Evolutionary conservation across 37 sponge, comb jelly and placozoan genomes (phyloP), one percentile per base, ranked within the genome.

Genomic region (Cladorhizidae sp.): DNA sequence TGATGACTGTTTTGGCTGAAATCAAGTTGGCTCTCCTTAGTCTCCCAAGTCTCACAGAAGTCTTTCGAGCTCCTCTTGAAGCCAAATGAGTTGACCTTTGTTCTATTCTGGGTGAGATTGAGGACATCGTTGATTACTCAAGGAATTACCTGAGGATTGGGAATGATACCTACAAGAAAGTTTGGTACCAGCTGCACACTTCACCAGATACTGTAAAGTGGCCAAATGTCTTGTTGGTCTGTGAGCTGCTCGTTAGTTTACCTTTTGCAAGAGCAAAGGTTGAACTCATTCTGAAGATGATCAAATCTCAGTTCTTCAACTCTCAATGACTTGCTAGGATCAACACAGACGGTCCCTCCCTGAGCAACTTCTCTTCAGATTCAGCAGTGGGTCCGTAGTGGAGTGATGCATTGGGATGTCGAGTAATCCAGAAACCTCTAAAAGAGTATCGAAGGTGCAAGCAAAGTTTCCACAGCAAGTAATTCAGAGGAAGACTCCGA

Each of bases 111-210:
- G 80, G 22, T 45, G n/a, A n/a, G n/a, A n/a, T n/a, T n/a, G n/a
- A n/a, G n/a, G n/a, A n/a, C n/a, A n/a, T n/a, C n/a, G n/a, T 80
- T 70, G 73, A 81, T 0, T 81, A 81, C 58, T 42, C 82, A 28
- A 72, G 73, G 73, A 57, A n/a, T n/a, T 81, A 71, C 73, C 73
- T 81, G 3, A 55, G 73, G 63, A 57, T 72, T 41, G 73, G 32
- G 58, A n/a, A n/a, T n/a, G n/a, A n/a, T n/a, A n/a, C n/a, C n/a
- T n/a, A n/a, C n/a, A n/a, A n/a, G n/a, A n/a, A n/a, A n/a, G n/a
- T n/a, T n/a, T n/a, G n/a, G n/a, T n/a, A n/a, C n/a, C n/a, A n/a
- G n/a, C n/a, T n/a, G n/a, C n/a, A n/a, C n/a, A n/a, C n/a, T n/a
- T n/a, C n/a, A n/a, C n/a, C n/a, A n/a, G n/a, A n/a, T n/a, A n/a